A percentile compares a stretch with the other conserved stretches of the same genome.
These are phyloP conservation scores for Brenthis ino DNA, from an alignment of 2,888 invertebrate genomes.

Conservation along the genomic window DNA sequence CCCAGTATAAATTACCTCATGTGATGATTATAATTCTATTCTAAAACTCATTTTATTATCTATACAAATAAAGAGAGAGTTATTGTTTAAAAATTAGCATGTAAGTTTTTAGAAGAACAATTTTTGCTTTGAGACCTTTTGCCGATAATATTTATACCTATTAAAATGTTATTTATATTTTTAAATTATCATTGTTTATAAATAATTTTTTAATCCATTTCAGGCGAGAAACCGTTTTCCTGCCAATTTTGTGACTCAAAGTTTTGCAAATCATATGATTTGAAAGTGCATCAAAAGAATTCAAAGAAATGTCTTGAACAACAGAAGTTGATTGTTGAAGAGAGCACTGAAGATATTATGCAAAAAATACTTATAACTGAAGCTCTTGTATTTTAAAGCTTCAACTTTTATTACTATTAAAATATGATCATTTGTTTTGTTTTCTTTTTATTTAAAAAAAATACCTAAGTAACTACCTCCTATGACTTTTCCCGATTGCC, in stretches of 20 bases:
- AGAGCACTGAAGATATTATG: conserved; percentile 1
- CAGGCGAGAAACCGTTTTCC: conserved; percentile 52
- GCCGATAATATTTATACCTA: neutral
- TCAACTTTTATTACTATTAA: too few species aligned
- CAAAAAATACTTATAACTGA: conserved; percentile 15
- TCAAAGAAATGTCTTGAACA: conserved; percentile 42
- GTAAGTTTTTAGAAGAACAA: neutral
- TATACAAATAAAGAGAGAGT: neutral
- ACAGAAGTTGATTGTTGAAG: conserved; percentile 19
- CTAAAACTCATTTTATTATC: neutral
- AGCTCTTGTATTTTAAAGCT: conserved; percentile 14
- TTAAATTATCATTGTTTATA: neutral
- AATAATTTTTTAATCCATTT: conserved; percentile 38
- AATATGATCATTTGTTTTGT: too few species aligned
- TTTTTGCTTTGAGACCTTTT: too few species aligned
- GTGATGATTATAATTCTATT: too few species aligned
- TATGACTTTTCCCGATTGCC: too few species aligned
- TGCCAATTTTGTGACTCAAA: conserved; percentile 53
- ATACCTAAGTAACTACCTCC: too few species aligned
- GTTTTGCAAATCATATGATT: conserved; percentile 43
- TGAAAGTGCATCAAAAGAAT: conserved; percentile 48
- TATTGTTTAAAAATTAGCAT: neutral
- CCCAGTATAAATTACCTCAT: too few species aligned
- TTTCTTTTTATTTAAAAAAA: neutral
- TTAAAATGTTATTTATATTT: neutral